Base-by-base conservation (phyloP, 2,888 invertebrate genomes). In the Trichacis sp. region DNA sequence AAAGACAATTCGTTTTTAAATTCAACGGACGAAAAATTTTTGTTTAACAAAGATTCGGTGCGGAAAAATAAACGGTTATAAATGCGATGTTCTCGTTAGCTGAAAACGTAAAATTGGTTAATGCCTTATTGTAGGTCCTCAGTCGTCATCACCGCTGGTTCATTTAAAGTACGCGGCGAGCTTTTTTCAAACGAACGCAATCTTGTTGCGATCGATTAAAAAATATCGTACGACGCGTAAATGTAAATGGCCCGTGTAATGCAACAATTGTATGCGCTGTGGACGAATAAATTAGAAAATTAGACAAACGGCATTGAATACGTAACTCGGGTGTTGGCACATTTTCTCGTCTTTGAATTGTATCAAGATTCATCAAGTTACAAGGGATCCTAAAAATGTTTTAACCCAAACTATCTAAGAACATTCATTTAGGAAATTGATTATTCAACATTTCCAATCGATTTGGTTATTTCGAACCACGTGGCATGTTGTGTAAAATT, bases 81-180 rank as follows among this genome's bases (percentile, higher is more conserved):
- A 76, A 75, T 75, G 71, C 67, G 78, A 74, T 71, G 72, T 72
- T 24, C 24, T 8, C 8, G 79, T 56, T 75, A 64, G 77, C 81
- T 81, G 81, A 78, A 81, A 81, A 72, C 71, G 60, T 71, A 76
- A 71, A 68, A 50, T 30, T 65, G 33, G 72, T 77, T 75, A 78
- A 73, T 76, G 47, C 12, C 48, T 33, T 36, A 50, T 50, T 36
- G 18, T 33, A n/a, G 24, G 24, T 24, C 24, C 24, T 24, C 24
- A 14, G n/a, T 40, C 14, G 11, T 36, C 11, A 36, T 36, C 11
- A 36, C 11, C 14, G 11, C 19, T 24, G 46, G 14, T 19, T 46
- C 46, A 17, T 45, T 17, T n/a, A 46, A 46, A 46, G 2, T 46
- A 46, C 14, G 40, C 19, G 6, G n/a, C 2, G 11, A 33, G n/a